Conservation (phyloP, 2,797 vertebrate genomes). For the Pangasius krempfi region DNA sequence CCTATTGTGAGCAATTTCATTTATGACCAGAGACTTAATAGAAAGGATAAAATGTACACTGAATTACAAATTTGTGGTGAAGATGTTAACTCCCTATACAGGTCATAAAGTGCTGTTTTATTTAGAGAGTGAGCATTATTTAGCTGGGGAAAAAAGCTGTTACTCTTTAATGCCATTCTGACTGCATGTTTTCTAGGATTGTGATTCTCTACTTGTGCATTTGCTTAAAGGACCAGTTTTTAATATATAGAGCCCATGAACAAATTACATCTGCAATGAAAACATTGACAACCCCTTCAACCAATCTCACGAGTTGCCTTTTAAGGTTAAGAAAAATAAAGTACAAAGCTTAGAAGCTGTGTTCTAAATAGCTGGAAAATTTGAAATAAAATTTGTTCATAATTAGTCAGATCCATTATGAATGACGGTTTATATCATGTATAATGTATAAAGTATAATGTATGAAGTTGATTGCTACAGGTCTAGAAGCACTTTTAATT, state of each 20-base stretch:
- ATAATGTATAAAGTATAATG: background rate
- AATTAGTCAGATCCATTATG: background rate
- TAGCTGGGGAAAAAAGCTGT: background rate
- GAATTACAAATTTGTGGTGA: slow-evolving; percentile 11
- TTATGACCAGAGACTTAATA: slow-evolving; percentile 20
- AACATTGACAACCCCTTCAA: background rate
- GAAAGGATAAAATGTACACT: slow-evolving; percentile 28
- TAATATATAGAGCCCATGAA: background rate
- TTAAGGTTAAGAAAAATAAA: background rate
- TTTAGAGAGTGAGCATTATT: slow-evolving; percentile 14
- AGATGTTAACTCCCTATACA: slow-evolving; percentile 21
- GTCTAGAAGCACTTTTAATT: background rate
- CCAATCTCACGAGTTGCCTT: background rate
- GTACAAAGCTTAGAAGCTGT: background rate
- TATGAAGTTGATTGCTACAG: background rate
- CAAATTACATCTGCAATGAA: background rate
- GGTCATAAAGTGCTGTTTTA: slow-evolving; percentile 29
- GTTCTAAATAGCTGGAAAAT: background rate
- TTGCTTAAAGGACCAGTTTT: background rate
- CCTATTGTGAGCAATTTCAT: slow-evolving; percentile 7
- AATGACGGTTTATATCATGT: background rate
- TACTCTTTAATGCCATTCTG: background rate
- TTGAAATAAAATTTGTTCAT: background rate
- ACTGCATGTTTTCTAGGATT: background rate
- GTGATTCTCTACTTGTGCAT: background rate